phyloP scores from a whole-genome alignment of 1,140 invertebrate species.

The Neodiprion pinetum region DNA sequence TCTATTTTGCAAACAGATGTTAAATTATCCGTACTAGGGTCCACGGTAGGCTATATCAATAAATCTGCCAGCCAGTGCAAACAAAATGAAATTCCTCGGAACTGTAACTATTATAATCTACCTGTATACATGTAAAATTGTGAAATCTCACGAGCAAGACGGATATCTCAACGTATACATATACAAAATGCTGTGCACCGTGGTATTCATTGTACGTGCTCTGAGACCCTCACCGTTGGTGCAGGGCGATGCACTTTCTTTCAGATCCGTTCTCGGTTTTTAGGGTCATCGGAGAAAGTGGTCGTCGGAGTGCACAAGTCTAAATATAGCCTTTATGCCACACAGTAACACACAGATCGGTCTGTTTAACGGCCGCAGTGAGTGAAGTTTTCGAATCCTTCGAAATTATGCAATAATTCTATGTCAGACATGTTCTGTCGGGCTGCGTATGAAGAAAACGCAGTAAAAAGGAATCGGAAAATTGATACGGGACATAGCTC shows the following conservation, averaged over 20 bases:
- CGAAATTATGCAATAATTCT: no score
- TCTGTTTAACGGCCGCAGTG: no score
- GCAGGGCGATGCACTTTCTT: conserved; percentile 46
- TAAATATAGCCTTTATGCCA: not conserved
- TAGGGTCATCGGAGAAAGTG: conserved; percentile 50
- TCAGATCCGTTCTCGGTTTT: conserved; percentile 34
- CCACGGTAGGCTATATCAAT: not conserved
- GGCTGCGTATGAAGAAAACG: no score
- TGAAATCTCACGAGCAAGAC: no score
- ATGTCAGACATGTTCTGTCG: no score
- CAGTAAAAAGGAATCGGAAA: no score
- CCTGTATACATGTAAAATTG: no score
- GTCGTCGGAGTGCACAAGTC: not conserved
- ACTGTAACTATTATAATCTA: not conserved
- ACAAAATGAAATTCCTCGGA: not conserved
- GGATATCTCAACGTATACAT: no score
- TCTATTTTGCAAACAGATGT: not conserved
- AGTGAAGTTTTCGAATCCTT: no score
- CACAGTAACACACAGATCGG: no score
- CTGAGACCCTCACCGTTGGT: conserved; percentile 12
- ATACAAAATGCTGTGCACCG: not conserved
- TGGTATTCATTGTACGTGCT: not conserved
- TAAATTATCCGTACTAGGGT: not conserved
- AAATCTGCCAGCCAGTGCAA: not conserved
- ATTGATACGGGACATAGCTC: no score